Base-by-base conservation (phyloP, 2,888 invertebrate species). In the Protophormia terraenovae region DNA sequence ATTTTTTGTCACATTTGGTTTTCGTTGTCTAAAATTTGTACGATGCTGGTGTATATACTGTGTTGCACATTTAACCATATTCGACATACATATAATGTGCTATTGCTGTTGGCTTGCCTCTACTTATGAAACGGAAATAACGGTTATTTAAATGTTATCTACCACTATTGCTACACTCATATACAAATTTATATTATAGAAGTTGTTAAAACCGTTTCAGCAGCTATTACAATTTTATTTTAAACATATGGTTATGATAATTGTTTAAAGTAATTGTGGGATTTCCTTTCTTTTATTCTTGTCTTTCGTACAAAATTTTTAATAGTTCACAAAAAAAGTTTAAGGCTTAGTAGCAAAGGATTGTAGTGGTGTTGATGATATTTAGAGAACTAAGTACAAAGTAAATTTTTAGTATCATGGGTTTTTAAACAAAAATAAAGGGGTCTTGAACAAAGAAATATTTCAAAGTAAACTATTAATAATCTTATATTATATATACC, bases 141-240 rank as follows among this genome's bases (percentile, higher is more conserved):
- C 38, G 62, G 84, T 72, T 78, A 82, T 85, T 85, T 75, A 85
- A 78, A 81, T 78, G 67, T 78, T 85, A 84, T 84, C 80, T 84
- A 32, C 50, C 72, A 55, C 58, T 60, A 12, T 0, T 14, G 53
- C 22, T 58, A 8, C 60, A 50, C 29, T 62, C 38, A 29, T 38
- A n/a, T n/a, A 41, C 35, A 29, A 69, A 55, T 69, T 79, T 35
- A 62, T 79, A 55, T 62, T 47, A 64, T 47, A 47, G 35, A 69
- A 50, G 47, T 69, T 55, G 38, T 55, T 64, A 16, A 69, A 69
- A 55, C 77, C 19, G 27, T 73, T 78, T 69, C 55, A 58, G 77
- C 32, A 45, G 73, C 84, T 32, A 77, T 85, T 78, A 75, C 73
- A 67, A 64, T 78, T 66, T 82, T 66, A 45, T 67, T 38, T 73